Evolutionary conservation across 2,113 vertebrate species (phyloP).

Genomic region (Pelusios castaneus): DNA sequence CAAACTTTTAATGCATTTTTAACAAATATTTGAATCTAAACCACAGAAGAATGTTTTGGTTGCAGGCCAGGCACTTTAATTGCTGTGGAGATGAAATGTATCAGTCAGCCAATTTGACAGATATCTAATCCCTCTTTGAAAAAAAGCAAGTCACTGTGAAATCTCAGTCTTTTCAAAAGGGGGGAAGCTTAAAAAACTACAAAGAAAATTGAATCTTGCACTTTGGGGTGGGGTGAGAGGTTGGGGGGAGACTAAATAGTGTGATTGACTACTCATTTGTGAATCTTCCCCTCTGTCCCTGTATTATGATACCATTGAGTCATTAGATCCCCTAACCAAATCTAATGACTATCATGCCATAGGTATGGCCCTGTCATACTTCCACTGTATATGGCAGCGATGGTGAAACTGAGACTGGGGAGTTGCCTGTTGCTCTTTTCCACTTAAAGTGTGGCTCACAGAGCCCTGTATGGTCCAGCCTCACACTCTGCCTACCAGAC

Average conservation of each 20-base stretch:
- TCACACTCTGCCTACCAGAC: no score
- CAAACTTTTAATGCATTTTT: slow-evolving; percentile 29
- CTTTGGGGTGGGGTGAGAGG: neutral
- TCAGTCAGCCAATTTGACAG: slow-evolving; percentile 35
- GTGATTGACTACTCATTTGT: neutral
- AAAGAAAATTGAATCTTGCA: neutral
- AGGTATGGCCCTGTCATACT: neutral
- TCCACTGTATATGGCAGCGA: slow-evolving; percentile 5
- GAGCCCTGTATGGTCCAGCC: no score
- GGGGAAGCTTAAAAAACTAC: neutral
- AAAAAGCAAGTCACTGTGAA: neutral
- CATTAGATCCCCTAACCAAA: neutral
- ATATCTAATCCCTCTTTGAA: neutral
- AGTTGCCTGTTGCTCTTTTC: no score
- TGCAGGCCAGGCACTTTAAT: slow-evolving; percentile 33
- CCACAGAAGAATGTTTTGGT: slow-evolving; percentile 18
- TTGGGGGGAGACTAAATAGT: neutral
- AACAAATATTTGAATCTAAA: slow-evolving; percentile 61
- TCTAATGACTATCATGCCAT: neutral
- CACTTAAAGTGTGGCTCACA: no score
- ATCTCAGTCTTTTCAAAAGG: neutral
- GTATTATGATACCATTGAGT: neutral
- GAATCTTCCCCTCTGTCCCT: neutral
- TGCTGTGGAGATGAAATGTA: slow-evolving; percentile 22
- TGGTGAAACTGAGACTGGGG: no score